These are phyloP conservation scores for Ernsta delagoae DNA, from an alignment of 2,888 invertebrate species.

Conservation along the genomic window DNA sequence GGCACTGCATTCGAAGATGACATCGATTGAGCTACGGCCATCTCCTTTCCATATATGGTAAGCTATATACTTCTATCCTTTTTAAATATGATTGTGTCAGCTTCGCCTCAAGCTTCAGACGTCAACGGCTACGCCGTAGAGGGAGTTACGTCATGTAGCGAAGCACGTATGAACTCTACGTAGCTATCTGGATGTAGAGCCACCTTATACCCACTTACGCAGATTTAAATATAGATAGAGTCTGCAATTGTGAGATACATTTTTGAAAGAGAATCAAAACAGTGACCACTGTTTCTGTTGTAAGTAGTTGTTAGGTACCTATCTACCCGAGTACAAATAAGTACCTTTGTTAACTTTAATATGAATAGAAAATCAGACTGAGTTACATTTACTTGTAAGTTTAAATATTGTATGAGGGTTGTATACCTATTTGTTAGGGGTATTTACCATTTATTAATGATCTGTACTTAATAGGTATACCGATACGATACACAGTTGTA, in stretches of 20 bases:
- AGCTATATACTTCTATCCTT: constrained; percentile 69
- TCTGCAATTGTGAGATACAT: constrained; percentile 38
- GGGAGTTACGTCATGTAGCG: constrained; percentile 74
- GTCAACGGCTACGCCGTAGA: constrained; percentile 61
- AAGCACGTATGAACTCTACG: constrained; percentile 59
- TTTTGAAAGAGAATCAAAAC: constrained; percentile 34
- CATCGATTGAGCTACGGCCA: constrained; percentile 67
- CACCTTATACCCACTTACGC: constrained; percentile 47
- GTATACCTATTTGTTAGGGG: too few relatives aligned
- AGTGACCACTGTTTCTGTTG: constrained; percentile 19
- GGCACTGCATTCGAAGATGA: constrained; percentile 74
- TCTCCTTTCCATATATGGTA: constrained; percentile 76
- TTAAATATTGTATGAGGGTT: neutral
- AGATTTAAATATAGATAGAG: constrained; percentile 50
- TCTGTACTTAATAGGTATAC: too few relatives aligned
- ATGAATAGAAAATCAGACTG: neutral
- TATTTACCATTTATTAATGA: too few relatives aligned
- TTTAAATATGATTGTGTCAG: constrained; percentile 60
- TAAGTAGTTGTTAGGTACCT: neutral
- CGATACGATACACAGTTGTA: too few relatives aligned
- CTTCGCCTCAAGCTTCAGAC: constrained; percentile 71
- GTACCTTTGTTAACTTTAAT: neutral
- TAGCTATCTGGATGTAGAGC: constrained; percentile 45
- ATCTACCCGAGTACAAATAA: neutral
- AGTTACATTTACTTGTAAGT: neutral